Percentiles rank a stretch among this genome's conserved stretches.
phyloP scores from a whole-genome alignment of 1,140 invertebrate genomes.

The Rhopalosiphum maidis region DNA sequence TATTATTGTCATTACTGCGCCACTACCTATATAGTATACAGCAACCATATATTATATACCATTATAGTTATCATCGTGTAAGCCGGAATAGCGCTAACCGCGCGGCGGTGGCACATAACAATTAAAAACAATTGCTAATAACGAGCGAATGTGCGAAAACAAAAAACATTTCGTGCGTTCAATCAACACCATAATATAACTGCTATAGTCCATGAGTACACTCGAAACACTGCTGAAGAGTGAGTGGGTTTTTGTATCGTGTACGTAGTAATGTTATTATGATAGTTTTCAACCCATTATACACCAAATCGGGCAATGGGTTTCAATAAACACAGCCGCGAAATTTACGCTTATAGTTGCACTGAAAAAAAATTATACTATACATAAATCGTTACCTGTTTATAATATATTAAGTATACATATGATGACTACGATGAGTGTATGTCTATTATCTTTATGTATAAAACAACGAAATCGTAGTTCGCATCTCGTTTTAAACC shows the following conservation, averaged over 20 bases:
- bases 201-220: not conserved
- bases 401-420: not conserved
- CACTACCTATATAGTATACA: not conserved
- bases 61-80: not conserved
- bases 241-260: not conserved
- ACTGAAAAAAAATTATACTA: not conserved
- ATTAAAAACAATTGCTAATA: constrained; percentile 26
- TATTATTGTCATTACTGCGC: constrained; percentile 24
- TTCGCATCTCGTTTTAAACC: not conserved
- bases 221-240: not conserved
- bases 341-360: not conserved
- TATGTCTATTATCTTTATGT: not conserved
- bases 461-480: not conserved
- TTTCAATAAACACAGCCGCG: not conserved
- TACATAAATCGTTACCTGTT: not conserved
- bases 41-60: not conserved
- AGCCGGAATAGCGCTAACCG: not conserved
- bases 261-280: not conserved
- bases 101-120: not conserved
- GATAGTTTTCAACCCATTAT: not conserved
- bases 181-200: not conserved
- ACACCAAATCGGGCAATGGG: not conserved
- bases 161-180: not conserved
- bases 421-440: not conserved
- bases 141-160: not conserved